Evolutionary conservation across 2,113 vertebrate species (phyloP).

Genomic region (Hippocampus abdominalis): DNA sequence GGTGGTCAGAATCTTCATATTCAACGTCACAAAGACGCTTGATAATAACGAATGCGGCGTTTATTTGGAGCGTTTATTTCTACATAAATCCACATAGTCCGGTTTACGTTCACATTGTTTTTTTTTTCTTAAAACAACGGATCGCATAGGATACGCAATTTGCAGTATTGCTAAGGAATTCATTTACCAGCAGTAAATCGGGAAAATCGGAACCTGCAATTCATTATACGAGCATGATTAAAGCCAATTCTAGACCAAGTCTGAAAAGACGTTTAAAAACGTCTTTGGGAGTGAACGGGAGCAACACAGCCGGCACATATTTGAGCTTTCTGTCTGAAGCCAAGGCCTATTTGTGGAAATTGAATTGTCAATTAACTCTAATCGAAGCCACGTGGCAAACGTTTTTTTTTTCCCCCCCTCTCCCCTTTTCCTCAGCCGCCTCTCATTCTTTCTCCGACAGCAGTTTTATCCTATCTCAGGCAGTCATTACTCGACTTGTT

Average conservation of each 20-base stretch:
- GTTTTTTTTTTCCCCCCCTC: neutral
- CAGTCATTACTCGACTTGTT: constrained; percentile 7
- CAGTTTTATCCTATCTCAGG: neutral
- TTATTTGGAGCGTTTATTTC: neutral
- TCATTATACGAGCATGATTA: too few relatives aligned
- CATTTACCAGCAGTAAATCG: too few relatives aligned
- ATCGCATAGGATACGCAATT: too few relatives aligned
- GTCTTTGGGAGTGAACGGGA: neutral
- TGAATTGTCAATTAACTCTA: neutral
- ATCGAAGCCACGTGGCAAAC: neutral
- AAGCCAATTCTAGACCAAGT: too few relatives aligned
- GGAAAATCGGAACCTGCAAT: too few relatives aligned
- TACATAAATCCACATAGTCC: neutral
- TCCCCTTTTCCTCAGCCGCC: neutral
- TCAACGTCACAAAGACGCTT: neutral
- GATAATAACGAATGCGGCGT: neutral
- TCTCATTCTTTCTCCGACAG: constrained; percentile 9
- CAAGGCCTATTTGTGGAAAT: neutral
- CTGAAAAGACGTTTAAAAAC: too few relatives aligned
- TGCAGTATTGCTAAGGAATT: too few relatives aligned
- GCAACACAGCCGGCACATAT: neutral
- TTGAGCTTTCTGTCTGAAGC: neutral
- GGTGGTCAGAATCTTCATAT: neutral
- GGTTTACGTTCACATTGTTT: too few relatives aligned
- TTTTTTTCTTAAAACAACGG: too few relatives aligned